Evolutionary conservation across 35 echinoderm and acorn worm genomes (phyloP).

Genomic region (Anneissia japonica): DNA sequence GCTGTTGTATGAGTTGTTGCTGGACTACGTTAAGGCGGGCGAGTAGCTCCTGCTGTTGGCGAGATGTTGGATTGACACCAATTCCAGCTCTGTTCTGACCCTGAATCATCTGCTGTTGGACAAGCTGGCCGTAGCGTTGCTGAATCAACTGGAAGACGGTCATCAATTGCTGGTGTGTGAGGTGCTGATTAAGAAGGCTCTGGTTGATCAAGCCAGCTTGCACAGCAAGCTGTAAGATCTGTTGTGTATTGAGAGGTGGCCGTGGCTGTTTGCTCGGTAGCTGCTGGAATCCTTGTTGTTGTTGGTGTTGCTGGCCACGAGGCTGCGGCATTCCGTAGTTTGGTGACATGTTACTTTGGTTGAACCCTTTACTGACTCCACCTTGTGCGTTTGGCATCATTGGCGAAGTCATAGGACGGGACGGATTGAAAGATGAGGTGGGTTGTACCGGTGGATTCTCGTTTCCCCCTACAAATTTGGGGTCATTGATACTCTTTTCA

Average conservation of each 20-base stretch:
- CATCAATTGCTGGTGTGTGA: slow-evolving; percentile 58
- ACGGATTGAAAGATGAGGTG: slow-evolving; percentile 19
- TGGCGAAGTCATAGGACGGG: slow-evolving; percentile 13
- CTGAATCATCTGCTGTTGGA: slow-evolving; percentile 9
- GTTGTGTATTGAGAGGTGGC: slow-evolving; percentile 20
- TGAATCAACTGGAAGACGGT: slow-evolving; percentile 59
- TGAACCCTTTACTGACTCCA: neutral
- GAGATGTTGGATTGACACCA: neutral
- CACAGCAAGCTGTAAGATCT: slow-evolving; percentile 70
- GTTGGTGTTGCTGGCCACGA: slow-evolving; percentile 65
- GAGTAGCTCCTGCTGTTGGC: slow-evolving; percentile 40
- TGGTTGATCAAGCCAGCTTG: slow-evolving; percentile 68
- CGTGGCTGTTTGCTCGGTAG: slow-evolving; percentile 14
- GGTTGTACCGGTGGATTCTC: slow-evolving; percentile 20
- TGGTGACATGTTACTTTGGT: slow-evolving; percentile 22
- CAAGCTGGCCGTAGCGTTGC: slow-evolving; percentile 21
- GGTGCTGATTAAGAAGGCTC: slow-evolving; percentile 52
- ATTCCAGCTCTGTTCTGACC: slow-evolving; percentile 32
- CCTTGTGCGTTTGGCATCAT: slow-evolving; percentile 25
- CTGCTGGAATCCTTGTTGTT: slow-evolving; percentile 54
- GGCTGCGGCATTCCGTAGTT: slow-evolving; percentile 63
- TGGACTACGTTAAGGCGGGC: slow-evolving; percentile 43
- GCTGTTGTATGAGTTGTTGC: slow-evolving; percentile 52
- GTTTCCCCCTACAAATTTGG: slow-evolving; percentile 8
- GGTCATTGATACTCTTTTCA: slow-evolving; percentile 29